Conservation (phyloP, 1,140 invertebrate species). For the Telenomus remus region DNA sequence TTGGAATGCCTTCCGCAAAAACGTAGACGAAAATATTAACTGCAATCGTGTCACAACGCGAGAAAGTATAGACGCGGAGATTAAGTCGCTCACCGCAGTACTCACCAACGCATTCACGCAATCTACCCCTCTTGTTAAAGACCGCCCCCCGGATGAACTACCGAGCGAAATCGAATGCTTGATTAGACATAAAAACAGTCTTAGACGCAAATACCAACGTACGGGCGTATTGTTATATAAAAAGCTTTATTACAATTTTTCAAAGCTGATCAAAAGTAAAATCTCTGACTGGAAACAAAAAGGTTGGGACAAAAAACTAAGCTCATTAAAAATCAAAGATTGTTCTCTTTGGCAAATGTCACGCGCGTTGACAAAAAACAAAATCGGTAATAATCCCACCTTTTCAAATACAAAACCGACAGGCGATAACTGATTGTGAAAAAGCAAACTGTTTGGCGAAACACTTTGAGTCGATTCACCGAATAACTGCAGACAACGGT, state of each 20-base stretch:
- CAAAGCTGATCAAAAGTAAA: neutral
- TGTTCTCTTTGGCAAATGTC: conserved; percentile 46
- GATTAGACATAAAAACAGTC: neutral
- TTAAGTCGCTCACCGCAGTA: neutral
- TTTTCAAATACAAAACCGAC: conserved; percentile 10
- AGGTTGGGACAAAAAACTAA: conserved; percentile 37
- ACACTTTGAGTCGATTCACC: neutral
- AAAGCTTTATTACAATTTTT: neutral
- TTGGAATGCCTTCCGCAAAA: too few relatives aligned
- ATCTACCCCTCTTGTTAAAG: neutral
- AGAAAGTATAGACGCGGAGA: too few relatives aligned
- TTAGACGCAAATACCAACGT: neutral
- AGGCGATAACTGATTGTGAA: neutral
- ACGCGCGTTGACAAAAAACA: conserved; percentile 29
- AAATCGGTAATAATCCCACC: too few relatives aligned
- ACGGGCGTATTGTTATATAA: neutral
- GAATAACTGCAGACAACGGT: neutral
- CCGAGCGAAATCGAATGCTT: neutral
- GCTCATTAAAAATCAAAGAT: conserved; percentile 33
- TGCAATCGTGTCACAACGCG: too few relatives aligned
- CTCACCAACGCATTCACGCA: neutral
- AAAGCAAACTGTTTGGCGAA: neutral
- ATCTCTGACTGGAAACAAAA: conserved; percentile 11
- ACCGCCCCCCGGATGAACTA: neutral
- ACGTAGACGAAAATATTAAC: too few relatives aligned